Evolutionary conservation across 2,888 invertebrate genomes (phyloP).

Genomic region (Nomada hirtipes): DNA sequence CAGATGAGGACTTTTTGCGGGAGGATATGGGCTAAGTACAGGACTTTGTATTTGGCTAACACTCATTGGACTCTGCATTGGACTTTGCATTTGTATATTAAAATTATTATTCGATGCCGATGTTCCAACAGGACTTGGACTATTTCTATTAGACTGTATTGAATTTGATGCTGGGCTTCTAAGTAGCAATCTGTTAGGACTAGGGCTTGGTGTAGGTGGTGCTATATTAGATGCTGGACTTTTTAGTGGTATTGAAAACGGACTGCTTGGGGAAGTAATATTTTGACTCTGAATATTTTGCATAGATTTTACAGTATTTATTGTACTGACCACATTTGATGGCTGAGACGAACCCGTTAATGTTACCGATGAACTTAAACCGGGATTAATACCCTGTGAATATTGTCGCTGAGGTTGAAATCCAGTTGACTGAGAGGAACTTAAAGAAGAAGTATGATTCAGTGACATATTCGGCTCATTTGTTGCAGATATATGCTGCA

Average conservation of each 20-base stretch:
- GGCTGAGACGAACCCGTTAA: conserved; percentile 71
- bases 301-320: conserved; percentile 80
- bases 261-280: conserved; percentile 82
- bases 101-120: conserved; percentile 79
- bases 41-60: conserved; percentile 83
- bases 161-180: conserved; percentile 83
- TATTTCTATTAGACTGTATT: conserved; percentile 81
- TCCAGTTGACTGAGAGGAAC: conserved; percentile 72
- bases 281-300: conserved; percentile 82
- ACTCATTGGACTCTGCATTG: conserved; percentile 83
- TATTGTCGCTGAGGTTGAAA: conserved; percentile 79
- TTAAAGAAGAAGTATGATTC: conserved; percentile 75
- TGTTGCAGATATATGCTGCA: conserved; percentile 74
- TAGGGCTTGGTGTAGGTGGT: conserved; percentile 83
- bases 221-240: conserved; percentile 83
- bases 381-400: conserved; percentile 73
- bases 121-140: conserved; percentile 81
- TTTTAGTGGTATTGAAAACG: conserved; percentile 83
- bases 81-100: conserved; percentile 82
- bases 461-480: conserved; percentile 77
- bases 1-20: conserved; percentile 83
- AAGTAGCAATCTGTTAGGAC: conserved; percentile 81
- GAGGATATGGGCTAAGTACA: conserved; percentile 83
- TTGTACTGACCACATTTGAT: conserved; percentile 71
- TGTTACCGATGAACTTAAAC: conserved; percentile 72